Evolutionary conservation across 2,113 vertebrate species (phyloP), one percentile per base, ranked within the genome.

Genomic region (Numida meleagris): DNA sequence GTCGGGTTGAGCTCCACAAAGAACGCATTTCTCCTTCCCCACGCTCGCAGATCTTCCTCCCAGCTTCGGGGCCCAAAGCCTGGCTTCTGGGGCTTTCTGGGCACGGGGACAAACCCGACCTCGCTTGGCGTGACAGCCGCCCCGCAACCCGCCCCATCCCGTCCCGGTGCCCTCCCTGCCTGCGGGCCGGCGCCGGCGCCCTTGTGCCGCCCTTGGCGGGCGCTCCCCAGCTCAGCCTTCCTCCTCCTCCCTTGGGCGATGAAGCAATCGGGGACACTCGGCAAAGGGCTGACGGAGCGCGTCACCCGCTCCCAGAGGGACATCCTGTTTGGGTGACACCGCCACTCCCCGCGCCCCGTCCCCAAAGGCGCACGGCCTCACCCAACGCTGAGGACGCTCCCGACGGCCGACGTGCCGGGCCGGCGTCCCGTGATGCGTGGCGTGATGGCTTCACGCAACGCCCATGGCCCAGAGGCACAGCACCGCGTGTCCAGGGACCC

Each of bases 131-230:
- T 19, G 66, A 77, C 20, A 40, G 66, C 92, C 17, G 82, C 90
- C 82, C 82, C 82, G 46, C 58, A 13, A 18, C 91, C 48, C 24
- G 4, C 42, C 75, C 81, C 59, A 36, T 62, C 61, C 61, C 10
- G 17, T 29, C 61, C 80, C 9, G 8, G 38, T 16, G 15, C 91
- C 93, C 93, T 90, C 94, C 95, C 91, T 85, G 82, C 93, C 95
- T 57, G 86, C 57, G 61, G 80, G 95, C 82, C 13, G 51, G 75
- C 33, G 78, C 93, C 55, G 82, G 90, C 77, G 91, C 93, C 95
- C 95, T 91, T 96, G 94, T 95, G 95, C 88, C 92, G 94, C 94
- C 95, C 94, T 93, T 96, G 94, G 85, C 16, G 36, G 85, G 23
- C 89, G 46, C 89, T 82, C 77, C 76, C 89, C 86, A 42, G 71